phyloP scores from a whole-genome alignment of 30 jellyfish, hydroid and myxozoan species.

The Hydra vulgaris region DNA sequence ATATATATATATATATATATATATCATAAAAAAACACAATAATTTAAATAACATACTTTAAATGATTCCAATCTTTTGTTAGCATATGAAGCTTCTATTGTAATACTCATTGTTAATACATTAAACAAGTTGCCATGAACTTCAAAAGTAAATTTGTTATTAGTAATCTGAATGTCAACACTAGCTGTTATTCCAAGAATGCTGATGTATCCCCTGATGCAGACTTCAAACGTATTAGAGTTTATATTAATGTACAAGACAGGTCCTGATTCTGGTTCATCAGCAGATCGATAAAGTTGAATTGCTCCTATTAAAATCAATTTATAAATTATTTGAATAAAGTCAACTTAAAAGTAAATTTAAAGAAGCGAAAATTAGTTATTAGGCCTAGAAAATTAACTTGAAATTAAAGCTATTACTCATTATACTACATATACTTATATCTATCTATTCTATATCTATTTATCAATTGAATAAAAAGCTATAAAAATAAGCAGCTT shows the following conservation, averaged over 20 bases:
- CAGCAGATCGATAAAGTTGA: slow-evolving; percentile 11
- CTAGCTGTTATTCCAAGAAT: slow-evolving; percentile 29
- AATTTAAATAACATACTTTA: slow-evolving; percentile 46
- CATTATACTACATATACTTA: too few relatives aligned
- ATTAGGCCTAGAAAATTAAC: too few relatives aligned
- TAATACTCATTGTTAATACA: slow-evolving; percentile 19
- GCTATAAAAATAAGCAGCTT: too few relatives aligned
- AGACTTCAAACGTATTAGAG: slow-evolving; percentile 23
- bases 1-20: too few relatives aligned
- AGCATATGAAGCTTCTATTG: slow-evolving; percentile 53
- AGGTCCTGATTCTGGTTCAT: slow-evolving; percentile 48
- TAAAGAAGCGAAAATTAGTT: too few relatives aligned
- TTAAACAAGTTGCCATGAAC: slow-evolving; percentile 28
- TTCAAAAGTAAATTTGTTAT: slow-evolving; percentile 35
- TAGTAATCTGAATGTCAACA: slow-evolving; percentile 38
- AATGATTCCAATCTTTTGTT: slow-evolving; percentile 26
- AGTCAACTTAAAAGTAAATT: too few relatives aligned
- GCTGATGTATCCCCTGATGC: slow-evolving; percentile 44
- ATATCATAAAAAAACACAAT: neutral
- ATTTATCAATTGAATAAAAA: too few relatives aligned
- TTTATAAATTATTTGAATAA: too few relatives aligned
- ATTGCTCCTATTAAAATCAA: slow-evolving; percentile 37
- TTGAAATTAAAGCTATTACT: too few relatives aligned
- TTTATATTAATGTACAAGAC: slow-evolving; percentile 19
- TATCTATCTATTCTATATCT: too few relatives aligned